Base-by-base conservation (phyloP, 2,888 invertebrate species). In the Cephus pygmeus region DNA sequence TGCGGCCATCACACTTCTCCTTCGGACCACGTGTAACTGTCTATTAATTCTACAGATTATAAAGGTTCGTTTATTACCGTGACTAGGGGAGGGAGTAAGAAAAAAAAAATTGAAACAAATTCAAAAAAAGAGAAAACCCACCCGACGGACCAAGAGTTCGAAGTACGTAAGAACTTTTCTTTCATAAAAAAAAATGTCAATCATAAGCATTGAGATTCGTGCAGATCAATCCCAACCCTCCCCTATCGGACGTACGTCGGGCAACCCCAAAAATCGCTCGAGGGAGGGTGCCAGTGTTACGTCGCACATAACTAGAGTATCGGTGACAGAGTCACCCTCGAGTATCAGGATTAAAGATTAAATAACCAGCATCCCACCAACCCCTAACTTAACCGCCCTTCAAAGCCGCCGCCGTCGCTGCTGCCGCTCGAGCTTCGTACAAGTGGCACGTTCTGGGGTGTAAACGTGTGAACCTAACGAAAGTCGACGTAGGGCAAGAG, bases 271-370 rank as follows among this genome's bases (percentile, higher is more conserved):
- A 82, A 85, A 83, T 81, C 83, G 81, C 84, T 82, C 68, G 71
- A 75, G 76, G 75, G 73, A 69, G 75, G 31, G 69, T 73, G 79
- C 73, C 74, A 56, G 36, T 79, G 73, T 77, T 71, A 79, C 73
- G 40, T 69, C 36, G 76, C 73, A 40, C 31, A 68, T 31, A 84
- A 81, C 83, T 79, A 81, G 79, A 80, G 82, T 87, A 88, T 89
- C 89, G 85, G 80, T 88, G 87, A 88, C 88, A 81, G 84, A 85
- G 86, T 83, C 83, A 83, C 84, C 89, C 88, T 89, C 86, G 86
- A 89, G 87, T 88, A 85, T 81, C 83, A 78, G 90, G 90, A 90
- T 90, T 90, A 90, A 85, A 90, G 90, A 91, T 91, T 90, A 91
- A 91, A 90, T 90, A 90, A 90, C 90, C 90, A 87, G 88, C 86